Evolutionary conservation across 2,888 invertebrate genomes (phyloP).

Genomic region (Acronicta psi): DNA sequence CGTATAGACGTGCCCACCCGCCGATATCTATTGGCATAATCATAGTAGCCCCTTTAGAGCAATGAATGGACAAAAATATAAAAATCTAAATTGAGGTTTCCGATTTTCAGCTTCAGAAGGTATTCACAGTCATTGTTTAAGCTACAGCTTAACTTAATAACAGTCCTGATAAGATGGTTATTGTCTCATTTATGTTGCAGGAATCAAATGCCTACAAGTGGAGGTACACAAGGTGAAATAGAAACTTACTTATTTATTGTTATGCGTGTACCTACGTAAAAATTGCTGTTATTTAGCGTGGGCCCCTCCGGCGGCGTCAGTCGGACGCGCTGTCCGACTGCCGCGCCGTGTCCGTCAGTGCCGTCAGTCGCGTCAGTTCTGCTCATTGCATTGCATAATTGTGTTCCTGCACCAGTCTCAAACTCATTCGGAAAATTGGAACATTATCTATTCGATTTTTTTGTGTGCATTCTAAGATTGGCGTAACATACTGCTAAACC

Average conservation of each 20-base stretch:
- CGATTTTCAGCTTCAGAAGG: no score
- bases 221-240: slow-evolving; percentile 7
- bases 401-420: slow-evolving; percentile 50
- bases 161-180: background rate
- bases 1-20: slow-evolving; percentile 57
- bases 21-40: slow-evolving; percentile 44
- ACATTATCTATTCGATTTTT: slow-evolving; percentile 44
- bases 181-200: no score
- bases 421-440: slow-evolving; percentile 49
- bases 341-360: slow-evolving; percentile 59
- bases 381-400: slow-evolving; percentile 78
- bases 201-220: background rate
- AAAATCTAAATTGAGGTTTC: no score
- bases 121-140: no score
- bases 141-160: no score
- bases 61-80: no score
- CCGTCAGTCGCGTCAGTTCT: slow-evolving; percentile 71
- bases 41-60: slow-evolving; percentile 9
- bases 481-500: slow-evolving; percentile 8
- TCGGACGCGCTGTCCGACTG: slow-evolving; percentile 63
- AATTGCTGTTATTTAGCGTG: slow-evolving; percentile 52
- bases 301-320: slow-evolving; percentile 56
- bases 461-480: slow-evolving; percentile 4
- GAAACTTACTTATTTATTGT: slow-evolving; percentile 12
- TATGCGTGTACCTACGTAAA: slow-evolving; percentile 27